Evolutionary conservation across 2,797 vertebrate genomes (phyloP).

Genomic region (Micromesistius poutassou): DNA sequence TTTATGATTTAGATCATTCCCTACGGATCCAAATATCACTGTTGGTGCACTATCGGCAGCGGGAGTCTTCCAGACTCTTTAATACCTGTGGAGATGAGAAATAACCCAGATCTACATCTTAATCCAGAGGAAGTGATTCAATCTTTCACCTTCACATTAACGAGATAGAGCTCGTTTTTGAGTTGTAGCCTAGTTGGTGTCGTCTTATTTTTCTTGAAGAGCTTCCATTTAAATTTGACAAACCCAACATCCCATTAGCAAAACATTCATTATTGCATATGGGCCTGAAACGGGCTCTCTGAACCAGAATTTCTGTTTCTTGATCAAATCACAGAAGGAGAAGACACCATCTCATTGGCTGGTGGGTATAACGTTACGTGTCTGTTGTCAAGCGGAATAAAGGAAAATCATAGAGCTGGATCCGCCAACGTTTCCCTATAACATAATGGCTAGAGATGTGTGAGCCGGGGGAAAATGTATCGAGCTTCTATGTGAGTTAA

Average conservation of each 20-base stretch:
- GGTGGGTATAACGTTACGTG: neutral
- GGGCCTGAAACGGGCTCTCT: neutral
- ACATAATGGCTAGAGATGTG: neutral
- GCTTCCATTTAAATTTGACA: neutral
- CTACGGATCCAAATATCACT: neutral
- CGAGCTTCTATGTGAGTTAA: slow-evolving; percentile 21
- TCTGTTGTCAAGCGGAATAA: neutral
- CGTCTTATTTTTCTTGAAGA: neutral
- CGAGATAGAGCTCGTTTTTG: neutral
- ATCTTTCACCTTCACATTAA: neutral
- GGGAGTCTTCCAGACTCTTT: neutral
- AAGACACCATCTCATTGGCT: neutral
- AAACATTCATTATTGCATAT: neutral
- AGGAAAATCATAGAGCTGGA: neutral
- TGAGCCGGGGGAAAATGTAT: slow-evolving; percentile 28
- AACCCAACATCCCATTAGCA: neutral
- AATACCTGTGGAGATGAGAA: slow-evolving; percentile 5
- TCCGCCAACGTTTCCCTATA: neutral
- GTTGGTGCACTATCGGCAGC: neutral
- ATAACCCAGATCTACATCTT: neutral
- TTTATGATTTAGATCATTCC: neutral
- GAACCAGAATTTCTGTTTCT: neutral
- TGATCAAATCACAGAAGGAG: neutral
- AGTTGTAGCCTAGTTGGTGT: neutral
- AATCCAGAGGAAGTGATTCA: slow-evolving; percentile 9